Base-by-base conservation (phyloP, 2,113 vertebrate species). In the Etheostoma spectabile region DNA sequence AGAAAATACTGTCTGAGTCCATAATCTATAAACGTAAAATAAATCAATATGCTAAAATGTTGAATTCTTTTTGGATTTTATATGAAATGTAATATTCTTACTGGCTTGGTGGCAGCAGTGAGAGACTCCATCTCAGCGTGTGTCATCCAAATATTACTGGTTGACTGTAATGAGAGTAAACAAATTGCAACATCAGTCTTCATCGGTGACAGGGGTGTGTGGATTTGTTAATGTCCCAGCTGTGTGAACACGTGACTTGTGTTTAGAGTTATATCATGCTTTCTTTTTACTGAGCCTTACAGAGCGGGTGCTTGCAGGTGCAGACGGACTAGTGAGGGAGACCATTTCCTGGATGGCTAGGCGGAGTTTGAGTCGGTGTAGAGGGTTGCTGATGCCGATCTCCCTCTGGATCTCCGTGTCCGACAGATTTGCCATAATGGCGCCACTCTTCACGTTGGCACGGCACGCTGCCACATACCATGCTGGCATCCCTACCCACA, bases 261-360 rank as follows among this genome's bases (percentile, higher is more conserved):
- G 38, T 55, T 56, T 13, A 15, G 3, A 27, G 21, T 76, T 2
- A 24, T 22, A 21, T 45, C 10, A 0, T 12, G 30, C 15, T 72
- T 0, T 42, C 27, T 24, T 27, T 3, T 14, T 0, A 52, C 51
- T 5, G 16, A 30, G 75, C 5, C 96, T 94, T 91, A 98, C 97
- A 42, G 97, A 97, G 88, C 97, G 96, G 0, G 97, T 97, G 85
- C 96, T 97, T 53, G 97, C 96, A 0, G 97, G 97, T 0, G 97
- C 97, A 0, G 97, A 98, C 1, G 97, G 97, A 6, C 97, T 97
- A 8, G 97, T 98, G 67, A 98, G 96, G 0, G 97, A 98, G 51
- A 98, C 97, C 97, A 98, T 98, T 93, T 98, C 97, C 94, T 98
- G 97, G 89, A 98, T 98, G 91, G 97, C 97, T 1, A 98, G 94